Conservation (phyloP, 2,113 vertebrate species). For the Rallus limicola region DNA sequence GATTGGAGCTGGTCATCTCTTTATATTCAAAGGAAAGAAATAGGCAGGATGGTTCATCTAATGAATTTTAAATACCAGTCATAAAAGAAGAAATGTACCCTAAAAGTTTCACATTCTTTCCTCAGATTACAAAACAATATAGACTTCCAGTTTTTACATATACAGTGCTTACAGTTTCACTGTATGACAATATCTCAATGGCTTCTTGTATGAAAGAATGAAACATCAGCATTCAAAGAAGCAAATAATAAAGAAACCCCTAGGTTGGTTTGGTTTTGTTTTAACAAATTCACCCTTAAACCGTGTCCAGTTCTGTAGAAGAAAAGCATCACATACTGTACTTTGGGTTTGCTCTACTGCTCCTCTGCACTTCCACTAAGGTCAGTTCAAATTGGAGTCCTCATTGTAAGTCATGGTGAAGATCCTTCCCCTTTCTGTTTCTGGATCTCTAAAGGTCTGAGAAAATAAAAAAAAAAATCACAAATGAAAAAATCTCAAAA, state of each 20-base stretch:
- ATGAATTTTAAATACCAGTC: neutral
- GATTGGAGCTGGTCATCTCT: neutral
- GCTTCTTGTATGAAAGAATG: neutral
- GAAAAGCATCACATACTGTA: neutral
- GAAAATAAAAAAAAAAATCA: neutral
- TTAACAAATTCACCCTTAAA: neutral
- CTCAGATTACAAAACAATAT: fast-evolving
- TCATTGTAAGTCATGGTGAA: neutral
- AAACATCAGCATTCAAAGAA: neutral
- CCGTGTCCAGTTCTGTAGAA: neutral
- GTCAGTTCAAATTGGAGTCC: neutral
- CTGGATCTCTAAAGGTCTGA: neutral
- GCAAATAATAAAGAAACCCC: neutral
- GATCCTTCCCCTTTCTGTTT: neutral
- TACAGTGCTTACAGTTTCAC: neutral
- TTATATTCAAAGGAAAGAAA: neutral
- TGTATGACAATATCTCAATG: fast-evolving
- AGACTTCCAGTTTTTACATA: neutral
- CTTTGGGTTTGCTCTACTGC: neutral
- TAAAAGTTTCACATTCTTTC: neutral
- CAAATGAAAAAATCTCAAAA: neutral
- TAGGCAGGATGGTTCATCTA: neutral
- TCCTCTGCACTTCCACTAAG: neutral
- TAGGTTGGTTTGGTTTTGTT: neutral
- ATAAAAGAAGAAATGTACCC: neutral